Base-by-base conservation (phyloP, 2,113 vertebrate species). In the Osmerus mordax region DNA sequence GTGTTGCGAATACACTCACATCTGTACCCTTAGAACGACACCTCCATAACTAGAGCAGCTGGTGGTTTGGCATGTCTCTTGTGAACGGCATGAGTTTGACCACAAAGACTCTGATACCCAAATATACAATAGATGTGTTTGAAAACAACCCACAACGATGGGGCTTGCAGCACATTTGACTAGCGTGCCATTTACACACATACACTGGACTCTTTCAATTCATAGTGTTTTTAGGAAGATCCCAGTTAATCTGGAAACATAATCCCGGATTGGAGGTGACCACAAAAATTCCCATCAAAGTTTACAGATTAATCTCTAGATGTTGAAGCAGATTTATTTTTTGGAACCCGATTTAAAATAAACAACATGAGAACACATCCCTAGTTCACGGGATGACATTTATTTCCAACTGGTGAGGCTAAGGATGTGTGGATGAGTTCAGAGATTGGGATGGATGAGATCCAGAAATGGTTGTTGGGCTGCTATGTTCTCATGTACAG, bases 241-340 rank as follows among this genome's bases (percentile, higher is more conserved):
- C 86, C 72, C 71, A 80, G 80, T 87, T 87, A 89, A 89, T 88
- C 88, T 89, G 87, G 67, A 59, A 61, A 61, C 73, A 68, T 89
- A 88, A 90, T 88, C 87, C 84, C 59, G 70, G 56, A 81, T 59
- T 77, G 77, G 81, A 83, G 75, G 70, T 62, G 77, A 72, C 78
- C 78, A 66, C 70, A 83, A 84, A 86, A 79, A 87, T 88, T 84
- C 83, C 79, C 81, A 86, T 80, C 70, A 72, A 69, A 36, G 56
- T 7, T 64, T 64, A 6, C 60, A 28, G 78, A 75, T 19, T 89
- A 84, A 90, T 88, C 86, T 84, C 70, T 1, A 32, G 79, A 75
- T 87, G 83, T 87, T 80, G 73, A 81, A 12, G 32, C 32, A 36
- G 32, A 36, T 36, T 36, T 36, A 13, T 60, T 2, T 23, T 60